Evolutionary conservation across 1,140 invertebrate genomes (phyloP).

Genomic region (Campoletis sonorensis): DNA sequence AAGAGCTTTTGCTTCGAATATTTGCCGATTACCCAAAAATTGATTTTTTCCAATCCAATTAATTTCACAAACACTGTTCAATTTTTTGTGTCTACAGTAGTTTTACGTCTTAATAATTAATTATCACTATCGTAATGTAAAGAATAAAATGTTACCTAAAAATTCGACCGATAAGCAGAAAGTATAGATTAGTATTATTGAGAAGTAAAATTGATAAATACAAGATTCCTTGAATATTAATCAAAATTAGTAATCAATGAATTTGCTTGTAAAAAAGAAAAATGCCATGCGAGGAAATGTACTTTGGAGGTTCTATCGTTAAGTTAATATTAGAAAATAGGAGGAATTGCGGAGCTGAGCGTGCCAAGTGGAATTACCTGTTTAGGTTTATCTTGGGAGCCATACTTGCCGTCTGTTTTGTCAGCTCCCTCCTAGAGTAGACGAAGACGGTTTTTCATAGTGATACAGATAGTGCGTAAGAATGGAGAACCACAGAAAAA

Average conservation of each 20-base stretch:
- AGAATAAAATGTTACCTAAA: no score
- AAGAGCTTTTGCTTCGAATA: no score
- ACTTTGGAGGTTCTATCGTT: neutral
- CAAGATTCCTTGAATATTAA: no score
- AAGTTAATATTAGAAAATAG: neutral
- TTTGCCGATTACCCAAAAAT: no score
- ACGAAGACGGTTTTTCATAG: conserved; percentile 55
- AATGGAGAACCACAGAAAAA: neutral
- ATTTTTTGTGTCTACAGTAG: no score
- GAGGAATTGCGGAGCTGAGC: conserved; percentile 55
- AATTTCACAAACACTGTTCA: no score
- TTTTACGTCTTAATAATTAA: neutral
- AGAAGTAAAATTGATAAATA: no score
- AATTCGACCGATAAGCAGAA: no score
- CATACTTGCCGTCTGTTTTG: conserved; percentile 92
- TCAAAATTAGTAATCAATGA: no score
- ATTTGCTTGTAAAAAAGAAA: no score
- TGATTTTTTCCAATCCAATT: no score
- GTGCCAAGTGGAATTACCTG: conserved; percentile 79
- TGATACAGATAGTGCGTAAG: conserved; percentile 38
- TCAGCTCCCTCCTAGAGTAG: conserved; percentile 73
- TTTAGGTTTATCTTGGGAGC: conserved; percentile 94
- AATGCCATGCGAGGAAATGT: neutral
- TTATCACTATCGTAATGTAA: neutral
- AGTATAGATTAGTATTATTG: no score